phyloP scores from a whole-genome alignment of 2,113 vertebrate genomes.

The Calyptommatus sinebrachiatus region DNA sequence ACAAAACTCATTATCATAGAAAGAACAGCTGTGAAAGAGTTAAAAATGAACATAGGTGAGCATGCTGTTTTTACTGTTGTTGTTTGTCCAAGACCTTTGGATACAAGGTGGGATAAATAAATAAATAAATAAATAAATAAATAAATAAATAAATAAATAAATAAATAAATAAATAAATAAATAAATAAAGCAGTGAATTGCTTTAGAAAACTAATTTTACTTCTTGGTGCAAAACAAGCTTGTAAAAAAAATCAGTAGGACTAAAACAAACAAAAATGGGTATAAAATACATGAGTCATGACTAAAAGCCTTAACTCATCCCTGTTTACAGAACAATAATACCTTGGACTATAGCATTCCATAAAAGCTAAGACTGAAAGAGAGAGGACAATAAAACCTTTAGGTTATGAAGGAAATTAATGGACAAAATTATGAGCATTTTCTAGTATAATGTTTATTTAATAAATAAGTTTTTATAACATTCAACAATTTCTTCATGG shows the following conservation, averaged over 20 bases:
- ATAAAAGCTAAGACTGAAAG: conserved; percentile 6
- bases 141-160: too few relatives aligned
- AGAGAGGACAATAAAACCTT: background rate
- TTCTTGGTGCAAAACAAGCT: background rate
- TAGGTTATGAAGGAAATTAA: background rate
- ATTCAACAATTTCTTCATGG: background rate
- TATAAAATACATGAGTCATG: background rate
- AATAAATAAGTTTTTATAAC: background rate
- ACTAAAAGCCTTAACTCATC: background rate
- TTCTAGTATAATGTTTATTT: conserved; percentile 13
- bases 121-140: background rate
- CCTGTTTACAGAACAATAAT: conserved; percentile 11
- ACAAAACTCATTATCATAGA: background rate
- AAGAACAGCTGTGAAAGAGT: background rate
- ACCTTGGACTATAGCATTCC: conserved; percentile 2
- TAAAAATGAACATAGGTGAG: background rate
- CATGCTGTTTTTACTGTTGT: background rate
- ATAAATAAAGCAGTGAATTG: background rate
- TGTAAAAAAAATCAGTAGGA: background rate
- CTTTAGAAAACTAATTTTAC: background rate
- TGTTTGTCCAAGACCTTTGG: too few relatives aligned
- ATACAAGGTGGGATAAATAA: too few relatives aligned
- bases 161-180: too few relatives aligned
- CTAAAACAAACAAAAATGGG: background rate
- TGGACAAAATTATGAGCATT: background rate